Base-by-base conservation (phyloP, 1,140 invertebrate species). In the Panulirus ornatus region DNA sequence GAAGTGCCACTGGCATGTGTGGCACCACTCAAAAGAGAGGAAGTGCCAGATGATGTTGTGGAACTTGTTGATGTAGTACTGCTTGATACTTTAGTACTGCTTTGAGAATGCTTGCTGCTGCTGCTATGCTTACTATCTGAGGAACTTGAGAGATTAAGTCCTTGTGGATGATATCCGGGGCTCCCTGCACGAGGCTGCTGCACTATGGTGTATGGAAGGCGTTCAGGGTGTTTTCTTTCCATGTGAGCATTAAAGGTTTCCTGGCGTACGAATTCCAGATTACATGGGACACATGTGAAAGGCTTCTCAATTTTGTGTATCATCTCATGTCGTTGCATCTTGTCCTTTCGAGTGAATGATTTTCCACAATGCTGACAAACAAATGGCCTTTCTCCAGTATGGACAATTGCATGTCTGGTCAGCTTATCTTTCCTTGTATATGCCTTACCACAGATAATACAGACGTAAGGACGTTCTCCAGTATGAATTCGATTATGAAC, bases 321-420 rank as follows among this genome's bases (percentile, higher is more conserved):
- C 78, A 89, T 83, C 70, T 89, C 88, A 16, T 89, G 88, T 36
- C 88, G 88, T 36, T 89, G 88, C 88, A 89, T 75, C 44, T 89
- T 89, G 58, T 89, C 88, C 38, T 89, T 89, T 27, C 88, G 63
- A 5, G 88, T 89, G 34, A 89, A 89, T 5, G 88, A 83, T 70
- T 89, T 89, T 1, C 88, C 88, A 84, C 88, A 89, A 36, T 89
- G 88, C 51, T 83, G 88, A 83, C 88, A 89, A 9, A 89, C 88
- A 76, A 89, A 89, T 27, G 88, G 88, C 51, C 88, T 83, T 63
- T 89, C 88, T 40, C 88, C 88, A 42, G 88, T 89, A 66, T 89
- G 88, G 36, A 89, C 81, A 54, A 89, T 83, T n/a, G 88, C 88
- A 89, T 89, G 88, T 73, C 88, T 83, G 14, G 88, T 89, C 3